phyloP scores from a whole-genome alignment of 2,797 vertebrate species.

The Heliangelus exortis region DNA sequence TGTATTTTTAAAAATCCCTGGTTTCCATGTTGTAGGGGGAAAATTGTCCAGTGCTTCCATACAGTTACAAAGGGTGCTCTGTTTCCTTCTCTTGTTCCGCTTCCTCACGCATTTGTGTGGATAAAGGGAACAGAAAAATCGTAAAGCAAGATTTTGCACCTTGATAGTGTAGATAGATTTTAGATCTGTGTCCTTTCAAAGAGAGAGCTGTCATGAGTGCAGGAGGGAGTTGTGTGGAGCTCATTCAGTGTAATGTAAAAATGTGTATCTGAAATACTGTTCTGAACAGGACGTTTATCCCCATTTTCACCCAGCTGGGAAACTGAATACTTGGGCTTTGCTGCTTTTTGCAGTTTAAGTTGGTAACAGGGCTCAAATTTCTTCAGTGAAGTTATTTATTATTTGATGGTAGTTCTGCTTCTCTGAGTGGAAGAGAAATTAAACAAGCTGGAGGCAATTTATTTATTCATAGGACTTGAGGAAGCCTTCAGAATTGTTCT shows the following conservation, averaged over 20 bases:
- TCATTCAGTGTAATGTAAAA: background rate
- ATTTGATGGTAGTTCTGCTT: background rate
- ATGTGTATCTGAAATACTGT: background rate
- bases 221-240: background rate
- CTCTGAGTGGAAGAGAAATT: background rate
- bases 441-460: background rate
- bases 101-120: background rate
- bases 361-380: background rate
- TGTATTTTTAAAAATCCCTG: background rate
- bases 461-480: background rate
- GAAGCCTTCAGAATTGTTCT: background rate
- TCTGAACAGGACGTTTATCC: background rate
- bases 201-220: background rate
- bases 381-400: background rate
- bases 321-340: background rate
- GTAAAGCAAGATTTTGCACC: background rate
- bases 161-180: background rate
- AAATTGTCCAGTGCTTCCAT: background rate
- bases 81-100: slow-evolving; percentile 6
- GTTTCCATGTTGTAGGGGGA: background rate
- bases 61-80: background rate
- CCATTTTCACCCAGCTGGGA: background rate
- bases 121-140: slow-evolving; percentile 32
- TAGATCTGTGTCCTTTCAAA: background rate
- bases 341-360: background rate